These are phyloP conservation scores for Camptogramma bilineatum DNA, from an alignment of 2,888 invertebrate species.

Conservation along the genomic window DNA sequence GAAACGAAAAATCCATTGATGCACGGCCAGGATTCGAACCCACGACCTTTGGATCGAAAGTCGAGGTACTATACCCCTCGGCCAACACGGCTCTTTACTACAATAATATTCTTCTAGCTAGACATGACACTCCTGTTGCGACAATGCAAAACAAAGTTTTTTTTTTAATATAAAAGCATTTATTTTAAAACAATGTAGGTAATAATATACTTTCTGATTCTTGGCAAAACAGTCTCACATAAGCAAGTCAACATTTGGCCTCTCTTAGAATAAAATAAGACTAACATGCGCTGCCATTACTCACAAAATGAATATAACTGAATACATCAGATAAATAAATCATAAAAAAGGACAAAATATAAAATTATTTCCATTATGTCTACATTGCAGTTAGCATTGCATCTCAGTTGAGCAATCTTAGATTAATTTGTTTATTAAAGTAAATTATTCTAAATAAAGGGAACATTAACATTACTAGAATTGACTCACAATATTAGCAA, in stretches of 20 bases:
- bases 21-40: no score
- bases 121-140: no score
- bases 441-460: slow-evolving; percentile 82
- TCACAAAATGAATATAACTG: slow-evolving; percentile 79
- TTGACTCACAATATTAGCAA: slow-evolving; percentile 83
- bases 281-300: slow-evolving; percentile 85
- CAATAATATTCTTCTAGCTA: no score
- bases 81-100: no score
- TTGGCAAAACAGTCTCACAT: slow-evolving; percentile 86
- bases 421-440: slow-evolving; percentile 77
- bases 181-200: slow-evolving; percentile 86
- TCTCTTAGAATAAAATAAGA: slow-evolving; percentile 83
- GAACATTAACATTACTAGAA: slow-evolving; percentile 82
- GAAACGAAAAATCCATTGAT: no score
- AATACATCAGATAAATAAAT: slow-evolving; percentile 79
- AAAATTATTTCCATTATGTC: slow-evolving; percentile 72
- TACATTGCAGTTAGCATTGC: slow-evolving; percentile 83
- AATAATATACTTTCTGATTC: slow-evolving; percentile 86
- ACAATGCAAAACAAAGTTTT: slow-evolving; percentile 16
- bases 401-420: slow-evolving; percentile 83
- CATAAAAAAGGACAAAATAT: slow-evolving; percentile 77
- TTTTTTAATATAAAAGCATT: slow-evolving; percentile 83
- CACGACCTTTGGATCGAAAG: no score
- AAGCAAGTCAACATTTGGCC: slow-evolving; percentile 86
- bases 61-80: no score